A percentile compares a stretch with the other conserved stretches of the same genome.
Evolutionary conservation across 2,888 invertebrate species (phyloP).

Genomic region (Tetropium fuscum): DNA sequence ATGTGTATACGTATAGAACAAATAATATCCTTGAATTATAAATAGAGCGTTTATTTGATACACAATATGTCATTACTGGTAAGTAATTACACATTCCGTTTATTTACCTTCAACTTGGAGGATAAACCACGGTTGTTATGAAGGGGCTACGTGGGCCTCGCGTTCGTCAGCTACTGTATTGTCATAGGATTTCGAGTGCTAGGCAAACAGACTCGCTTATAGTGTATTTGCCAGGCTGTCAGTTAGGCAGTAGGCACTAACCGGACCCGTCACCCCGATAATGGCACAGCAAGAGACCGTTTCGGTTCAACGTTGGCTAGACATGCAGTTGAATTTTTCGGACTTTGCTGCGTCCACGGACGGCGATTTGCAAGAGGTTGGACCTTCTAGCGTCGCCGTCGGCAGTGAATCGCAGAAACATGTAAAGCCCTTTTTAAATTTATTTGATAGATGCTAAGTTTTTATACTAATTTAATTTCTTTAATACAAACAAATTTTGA

Average conservation of each 20-base stretch:
- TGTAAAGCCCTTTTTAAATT: no score
- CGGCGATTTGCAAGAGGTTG: no score
- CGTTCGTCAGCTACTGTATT: constrained; percentile 64
- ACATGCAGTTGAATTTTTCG: no score
- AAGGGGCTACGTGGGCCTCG: constrained; percentile 43
- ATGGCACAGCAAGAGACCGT: constrained; percentile 15
- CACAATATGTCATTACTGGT: constrained; percentile 50
- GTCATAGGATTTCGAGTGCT: constrained; percentile 66
- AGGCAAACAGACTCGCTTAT: constrained; percentile 63
- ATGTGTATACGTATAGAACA: constrained; percentile 15
- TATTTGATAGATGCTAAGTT: no score
- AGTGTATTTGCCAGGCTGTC: constrained; percentile 64
- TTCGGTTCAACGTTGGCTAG: constrained; percentile 2
- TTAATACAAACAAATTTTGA: no score
- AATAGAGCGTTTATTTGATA: constrained; percentile 45
- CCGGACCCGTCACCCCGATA: constrained; percentile 19
- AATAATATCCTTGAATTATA: constrained; percentile 44
- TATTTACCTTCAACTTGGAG: constrained; percentile 49
- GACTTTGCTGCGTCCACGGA: no score
- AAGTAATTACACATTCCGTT: constrained; percentile 54
- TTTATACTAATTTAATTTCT: no score
- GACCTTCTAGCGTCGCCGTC: no score
- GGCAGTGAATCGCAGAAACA: no score
- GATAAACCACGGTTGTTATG: constrained; percentile 33
- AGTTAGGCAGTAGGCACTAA: constrained; percentile 49